Percentiles rank a stretch among this genome's conserved stretches.
phyloP scores from a whole-genome alignment of 2,797 vertebrate genomes.

The Gorsachius magnificus region DNA sequence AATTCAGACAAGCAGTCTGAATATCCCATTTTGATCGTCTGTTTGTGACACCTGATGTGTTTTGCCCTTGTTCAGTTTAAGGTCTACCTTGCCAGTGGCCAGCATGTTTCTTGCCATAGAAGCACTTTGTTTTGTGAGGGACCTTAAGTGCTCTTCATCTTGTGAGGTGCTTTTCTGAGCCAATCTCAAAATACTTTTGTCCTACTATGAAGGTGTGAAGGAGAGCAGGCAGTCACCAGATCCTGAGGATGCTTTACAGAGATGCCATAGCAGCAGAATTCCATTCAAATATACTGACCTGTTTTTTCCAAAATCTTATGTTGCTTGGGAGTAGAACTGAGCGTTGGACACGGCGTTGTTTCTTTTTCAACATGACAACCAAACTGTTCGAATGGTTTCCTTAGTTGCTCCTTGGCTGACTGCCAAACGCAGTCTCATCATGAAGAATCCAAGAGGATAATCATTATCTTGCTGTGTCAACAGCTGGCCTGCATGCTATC shows the following conservation, averaged over 20 bases:
- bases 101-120: not conserved
- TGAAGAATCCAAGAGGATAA: conserved; percentile 46
- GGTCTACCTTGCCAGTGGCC: not conserved
- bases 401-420: conserved; percentile 4
- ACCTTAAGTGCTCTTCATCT: not conserved
- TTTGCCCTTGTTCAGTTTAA: not conserved
- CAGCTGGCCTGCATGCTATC: not conserved
- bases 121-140: not conserved
- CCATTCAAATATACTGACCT: not conserved
- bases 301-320: not conserved
- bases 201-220: not conserved
- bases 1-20: not conserved
- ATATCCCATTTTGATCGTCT: not conserved
- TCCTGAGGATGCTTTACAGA: not conserved
- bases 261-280: not conserved
- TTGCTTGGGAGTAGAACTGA: not conserved
- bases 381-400: not conserved
- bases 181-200: not conserved
- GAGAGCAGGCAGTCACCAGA: not conserved
- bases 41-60: not conserved
- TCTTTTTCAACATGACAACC: not conserved
- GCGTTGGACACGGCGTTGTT: accelerated
- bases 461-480: conserved; percentile 52
- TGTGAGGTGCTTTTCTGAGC: not conserved
- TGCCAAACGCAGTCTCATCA: conserved; percentile 18